Base-by-base conservation (phyloP, 2,797 vertebrate genomes). In the Pogoniulus pusillus region DNA sequence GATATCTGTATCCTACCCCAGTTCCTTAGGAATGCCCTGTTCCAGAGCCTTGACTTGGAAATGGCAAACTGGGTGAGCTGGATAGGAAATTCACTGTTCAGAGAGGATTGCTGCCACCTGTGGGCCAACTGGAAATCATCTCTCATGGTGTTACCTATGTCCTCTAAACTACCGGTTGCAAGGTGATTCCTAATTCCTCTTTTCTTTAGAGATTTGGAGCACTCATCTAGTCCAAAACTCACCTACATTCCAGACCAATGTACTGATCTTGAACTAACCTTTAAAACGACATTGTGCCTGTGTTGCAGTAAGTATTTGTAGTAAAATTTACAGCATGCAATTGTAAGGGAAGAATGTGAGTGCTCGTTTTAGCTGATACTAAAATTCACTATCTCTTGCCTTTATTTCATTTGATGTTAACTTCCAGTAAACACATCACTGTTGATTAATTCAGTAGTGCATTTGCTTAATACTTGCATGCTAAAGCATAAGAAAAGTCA, bases 41-140 rank as follows among this genome's bases (percentile, higher is more conserved):
- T 53, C 19, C 17, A 22, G 17, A 63, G 41, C 8, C 4, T 37
- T 41, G 53, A 7, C 24, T 89, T 41, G 2, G 26, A 76, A 29
- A 45, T 7, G 18, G 23, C 7, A 41, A 43, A 29, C 7, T 47
- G 18, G 29, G 2, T 14, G 41, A 41, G 17, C 10, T 10, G 34
- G 32, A 2, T 12, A n/a, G 24, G 54, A 47, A 41, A 12, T 2
- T 23, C 71, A 16, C 32, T 75, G 81, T 72, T 85, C 32, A 19
- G 93, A 80, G 57, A 73, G 29, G 59, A 22, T 34, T 85, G 76
- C 94, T 94, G 94, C 88, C 88, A 85, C 70, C 75, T 87, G 74
- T 93, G 81, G 84, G 84, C 35, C 49, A 30, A 24, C 45, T 82
- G 66, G 29, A 70, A 80, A 43, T 82, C 20, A 18, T 78, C 26